Percentiles rank a stretch among this genome's conserved stretches.
Evolutionary conservation across 2,113 vertebrate genomes (phyloP).

Genomic region (Ammospiza caudacuta): DNA sequence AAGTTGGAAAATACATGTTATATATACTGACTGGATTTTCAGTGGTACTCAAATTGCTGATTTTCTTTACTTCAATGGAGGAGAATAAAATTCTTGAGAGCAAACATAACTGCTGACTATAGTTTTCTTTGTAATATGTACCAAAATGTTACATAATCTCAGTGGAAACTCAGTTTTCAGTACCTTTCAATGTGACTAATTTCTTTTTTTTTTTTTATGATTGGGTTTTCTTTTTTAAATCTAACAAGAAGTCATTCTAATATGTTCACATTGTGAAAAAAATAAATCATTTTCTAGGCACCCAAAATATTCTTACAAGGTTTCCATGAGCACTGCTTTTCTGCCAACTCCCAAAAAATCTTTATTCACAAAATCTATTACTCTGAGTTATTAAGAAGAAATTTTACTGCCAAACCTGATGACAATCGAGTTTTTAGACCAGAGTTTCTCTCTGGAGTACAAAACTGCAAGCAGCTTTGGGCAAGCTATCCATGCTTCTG

Average conservation of each 20-base stretch:
- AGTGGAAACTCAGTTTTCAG: neutral
- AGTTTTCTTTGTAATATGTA: neutral
- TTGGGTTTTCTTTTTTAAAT: neutral
- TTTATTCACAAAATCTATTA: neutral
- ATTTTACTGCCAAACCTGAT: neutral
- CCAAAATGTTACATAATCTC: neutral
- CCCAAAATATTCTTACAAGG: neutral
- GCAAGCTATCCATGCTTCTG: neutral
- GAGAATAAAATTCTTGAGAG: neutral
- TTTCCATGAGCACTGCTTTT: neutral
- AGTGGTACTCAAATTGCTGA: neutral
- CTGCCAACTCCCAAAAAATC: neutral
- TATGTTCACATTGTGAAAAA: neutral
- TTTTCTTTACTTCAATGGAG: neutral
- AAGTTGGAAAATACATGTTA: neutral
- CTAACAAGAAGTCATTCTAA: neutral
- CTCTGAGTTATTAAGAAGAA: neutral
- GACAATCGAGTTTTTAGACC: neutral
- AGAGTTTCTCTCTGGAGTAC: neutral
- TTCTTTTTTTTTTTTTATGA: neutral
- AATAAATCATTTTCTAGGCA: neutral
- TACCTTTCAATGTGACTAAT: neutral
- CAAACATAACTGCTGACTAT: neutral
- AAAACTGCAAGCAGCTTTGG: neutral
- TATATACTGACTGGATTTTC: neutral